Evolutionary conservation across 2,888 invertebrate genomes (phyloP).

Genomic region (Ennomos fuscantarius): DNA sequence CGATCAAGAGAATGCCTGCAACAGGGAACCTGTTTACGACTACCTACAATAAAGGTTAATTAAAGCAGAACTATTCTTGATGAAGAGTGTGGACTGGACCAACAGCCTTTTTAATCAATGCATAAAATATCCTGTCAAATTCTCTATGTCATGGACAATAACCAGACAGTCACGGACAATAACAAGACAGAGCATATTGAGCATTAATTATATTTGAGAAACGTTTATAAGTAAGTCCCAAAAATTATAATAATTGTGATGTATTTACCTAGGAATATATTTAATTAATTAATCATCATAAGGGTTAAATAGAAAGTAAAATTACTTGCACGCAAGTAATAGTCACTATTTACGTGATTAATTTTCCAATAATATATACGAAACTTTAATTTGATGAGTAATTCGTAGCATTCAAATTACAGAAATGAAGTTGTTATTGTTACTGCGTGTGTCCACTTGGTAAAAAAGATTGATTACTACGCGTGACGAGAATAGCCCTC

Average conservation of each 20-base stretch:
- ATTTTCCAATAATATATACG: conserved; percentile 13
- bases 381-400: conserved; percentile 3
- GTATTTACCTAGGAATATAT: conserved; percentile 19
- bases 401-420: background rate
- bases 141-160: too few species aligned
- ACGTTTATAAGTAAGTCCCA: background rate
- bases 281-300: conserved; percentile 17
- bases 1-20: too few species aligned
- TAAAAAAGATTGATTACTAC: conserved; percentile 3
- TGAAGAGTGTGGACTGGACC: too few species aligned
- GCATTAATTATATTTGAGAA: background rate
- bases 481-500: background rate
- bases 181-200: too few species aligned
- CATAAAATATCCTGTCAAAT: too few species aligned
- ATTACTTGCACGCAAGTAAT: conserved; percentile 17
- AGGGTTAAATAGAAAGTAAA: conserved; percentile 23
- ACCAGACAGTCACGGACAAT: too few species aligned
- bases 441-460: conserved; percentile 8
- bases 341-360: conserved; percentile 16
- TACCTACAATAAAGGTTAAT: too few species aligned
- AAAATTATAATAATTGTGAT: conserved; percentile 27
- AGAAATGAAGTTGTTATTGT: background rate
- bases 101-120: too few species aligned
- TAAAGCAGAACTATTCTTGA: too few species aligned
- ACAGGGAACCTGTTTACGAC: too few species aligned